Percentiles rank a stretch among this genome's conserved stretches.
Evolutionary conservation across 92 coral and sea anemone genomes (phyloP).

Genomic region (Bergia sp.): DNA sequence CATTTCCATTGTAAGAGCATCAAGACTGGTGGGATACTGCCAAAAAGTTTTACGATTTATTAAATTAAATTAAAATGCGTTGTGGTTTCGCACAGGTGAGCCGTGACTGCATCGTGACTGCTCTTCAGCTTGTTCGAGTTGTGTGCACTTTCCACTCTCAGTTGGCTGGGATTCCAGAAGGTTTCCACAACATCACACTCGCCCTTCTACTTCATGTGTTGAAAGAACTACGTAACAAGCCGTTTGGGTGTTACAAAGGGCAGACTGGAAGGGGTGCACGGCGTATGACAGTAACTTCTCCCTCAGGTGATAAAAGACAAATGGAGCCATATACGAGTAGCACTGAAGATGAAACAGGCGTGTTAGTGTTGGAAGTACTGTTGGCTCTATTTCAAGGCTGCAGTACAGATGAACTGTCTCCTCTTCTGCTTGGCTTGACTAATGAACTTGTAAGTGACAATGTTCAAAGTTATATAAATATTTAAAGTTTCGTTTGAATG

Average conservation of each 20-base stretch:
- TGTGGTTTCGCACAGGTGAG: constrained; percentile 7
- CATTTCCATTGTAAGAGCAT: not conserved
- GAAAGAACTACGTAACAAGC: constrained; percentile 32
- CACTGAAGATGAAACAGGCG: not conserved
- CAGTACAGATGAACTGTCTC: constrained; percentile 46
- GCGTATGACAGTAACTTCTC: not conserved
- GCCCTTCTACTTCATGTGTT: constrained; percentile 67
- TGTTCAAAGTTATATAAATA: not conserved
- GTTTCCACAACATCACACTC: constrained; percentile 60
- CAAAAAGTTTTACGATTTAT: not conserved
- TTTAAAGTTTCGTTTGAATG: no score
- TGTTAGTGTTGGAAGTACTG: constrained; percentile 49
- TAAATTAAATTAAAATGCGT: not conserved
- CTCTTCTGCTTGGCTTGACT: constrained; percentile 56
- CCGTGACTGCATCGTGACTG: constrained; percentile 3
- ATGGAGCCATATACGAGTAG: not conserved
- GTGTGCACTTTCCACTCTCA: constrained; percentile 31
- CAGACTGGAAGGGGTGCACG: constrained; percentile 54
- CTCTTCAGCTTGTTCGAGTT: constrained; percentile 38
- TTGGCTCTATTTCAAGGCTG: constrained; percentile 71
- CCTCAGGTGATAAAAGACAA: not conserved
- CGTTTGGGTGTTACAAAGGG: constrained; percentile 44
- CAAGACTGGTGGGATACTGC: no score
- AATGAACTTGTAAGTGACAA: constrained; percentile 70
- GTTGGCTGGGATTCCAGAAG: constrained; percentile 49